These are phyloP conservation scores for Popillia japonica DNA, from an alignment of 1,140 invertebrate species.

Conservation along the genomic window DNA sequence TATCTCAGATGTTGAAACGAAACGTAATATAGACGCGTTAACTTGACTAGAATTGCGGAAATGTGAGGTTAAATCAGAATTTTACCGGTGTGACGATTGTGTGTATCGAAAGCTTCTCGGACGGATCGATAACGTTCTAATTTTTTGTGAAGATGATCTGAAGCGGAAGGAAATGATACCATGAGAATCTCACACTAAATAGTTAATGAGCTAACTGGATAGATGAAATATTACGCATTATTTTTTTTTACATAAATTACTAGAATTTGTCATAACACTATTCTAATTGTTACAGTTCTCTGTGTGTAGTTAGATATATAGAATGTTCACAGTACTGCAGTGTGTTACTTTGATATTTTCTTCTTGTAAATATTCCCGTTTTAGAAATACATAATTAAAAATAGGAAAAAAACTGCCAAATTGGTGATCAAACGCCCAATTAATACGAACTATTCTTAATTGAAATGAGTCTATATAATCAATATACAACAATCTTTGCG, in stretches of 20 bases:
- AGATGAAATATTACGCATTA: conserved; percentile 16
- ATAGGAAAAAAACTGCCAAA: conserved; percentile 1
- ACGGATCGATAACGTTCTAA: background rate
- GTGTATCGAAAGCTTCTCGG: background rate
- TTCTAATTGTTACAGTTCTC: too few species aligned
- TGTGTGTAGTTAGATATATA: too few species aligned
- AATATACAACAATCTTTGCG: background rate
- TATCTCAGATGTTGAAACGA: too few species aligned
- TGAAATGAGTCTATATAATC: too few species aligned
- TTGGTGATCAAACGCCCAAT: conserved; percentile 18
- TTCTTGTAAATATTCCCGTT: too few species aligned
- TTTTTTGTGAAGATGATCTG: background rate
- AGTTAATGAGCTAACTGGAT: background rate
- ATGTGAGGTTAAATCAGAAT: too few species aligned
- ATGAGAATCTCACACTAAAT: background rate
- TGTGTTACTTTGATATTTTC: conserved; percentile 19
- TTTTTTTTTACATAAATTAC: conserved; percentile 18
- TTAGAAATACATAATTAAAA: background rate
- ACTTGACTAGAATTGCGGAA: too few species aligned
- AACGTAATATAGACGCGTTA: too few species aligned
- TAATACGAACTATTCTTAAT: background rate
- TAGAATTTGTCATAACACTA: too few species aligned
- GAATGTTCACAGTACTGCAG: too few species aligned
- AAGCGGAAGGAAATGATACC: background rate
- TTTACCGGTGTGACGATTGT: too few species aligned